Evolutionary conservation across 2,888 invertebrate genomes (phyloP), one percentile per base, ranked within the genome.

Genomic region (Lumbricus terrestris): DNA sequence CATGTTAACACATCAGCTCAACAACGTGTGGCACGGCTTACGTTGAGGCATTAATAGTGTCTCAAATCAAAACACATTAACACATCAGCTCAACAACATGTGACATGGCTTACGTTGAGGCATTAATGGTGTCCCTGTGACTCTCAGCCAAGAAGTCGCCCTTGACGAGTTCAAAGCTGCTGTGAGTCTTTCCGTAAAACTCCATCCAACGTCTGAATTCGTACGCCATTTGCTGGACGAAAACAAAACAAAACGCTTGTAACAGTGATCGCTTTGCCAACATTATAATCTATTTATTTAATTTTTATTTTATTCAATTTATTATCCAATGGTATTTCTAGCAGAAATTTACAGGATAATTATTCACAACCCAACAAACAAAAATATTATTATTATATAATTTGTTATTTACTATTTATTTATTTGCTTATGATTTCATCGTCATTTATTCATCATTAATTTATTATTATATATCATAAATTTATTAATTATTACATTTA

Each of bases 151-250:
- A 95, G 95, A 99, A 99, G 95, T 99, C 99, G 85, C 99, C 99
- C 94, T 97, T 97, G 92, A 98, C 96, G 93, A 95, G 92, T 93
- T 97, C 96, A 96, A 98, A 99, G 90, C 98, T 97, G 92, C 98
- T 97, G 92, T 94, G 92, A 33, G 92, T 97, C 95, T 99, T 99
- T n/a, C 99, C 99, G 95, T 98, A 99, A 98, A 99, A 99, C 93
- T 96, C 97, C 97, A 99, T 98, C 97, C 98, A 98, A 94, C 97
- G 97, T 92, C 97, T 96, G 96, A 99, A 99, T 95, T 97, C 96
- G 92, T 95, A 95, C 95, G 98, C 97, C 98, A 99, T 98, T 93
- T 96, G 96, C 97, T 97, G 69, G 18, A n/a, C 18, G 18, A 89
- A 69, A 33, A 35, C 6, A 5, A 35, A 69, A 35, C n/a, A 69